Percentiles rank a stretch among this genome's conserved stretches.
These are phyloP conservation scores for Willisornis vidua DNA, from an alignment of 2,113 vertebrate species.

Conservation along the genomic window DNA sequence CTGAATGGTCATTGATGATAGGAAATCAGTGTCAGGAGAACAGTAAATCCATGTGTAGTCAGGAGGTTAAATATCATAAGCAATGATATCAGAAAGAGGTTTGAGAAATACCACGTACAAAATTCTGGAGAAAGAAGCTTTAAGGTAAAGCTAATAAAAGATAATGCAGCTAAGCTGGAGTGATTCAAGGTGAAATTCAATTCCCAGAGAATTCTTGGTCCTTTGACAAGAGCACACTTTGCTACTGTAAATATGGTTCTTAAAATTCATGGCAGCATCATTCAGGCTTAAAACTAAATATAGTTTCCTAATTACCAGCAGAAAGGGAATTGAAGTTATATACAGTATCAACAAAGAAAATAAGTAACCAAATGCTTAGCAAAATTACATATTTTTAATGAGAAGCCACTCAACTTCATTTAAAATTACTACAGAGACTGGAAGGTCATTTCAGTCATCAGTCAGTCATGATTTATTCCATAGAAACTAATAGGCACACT, in stretches of 20 bases:
- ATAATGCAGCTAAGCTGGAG: neutral
- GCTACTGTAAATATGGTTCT: neutral
- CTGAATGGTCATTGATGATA: neutral
- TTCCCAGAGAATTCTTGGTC: neutral
- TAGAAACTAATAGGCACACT: neutral
- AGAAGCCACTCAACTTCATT: neutral
- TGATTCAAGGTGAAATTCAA: neutral
- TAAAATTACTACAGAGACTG: neutral
- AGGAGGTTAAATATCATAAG: neutral
- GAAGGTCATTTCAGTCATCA: slow-evolving; percentile 9
- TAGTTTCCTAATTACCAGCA: neutral
- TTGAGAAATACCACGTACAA: neutral
- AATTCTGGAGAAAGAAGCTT: neutral
- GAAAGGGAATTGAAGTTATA: neutral
- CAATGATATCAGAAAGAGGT: neutral
- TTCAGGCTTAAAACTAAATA: neutral
- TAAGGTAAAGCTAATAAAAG: neutral
- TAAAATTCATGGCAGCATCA: neutral
- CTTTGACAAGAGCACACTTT: rapidly evolving
- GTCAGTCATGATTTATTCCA: slow-evolving; percentile 23
- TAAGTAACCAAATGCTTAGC: neutral
- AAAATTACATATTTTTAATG: neutral
- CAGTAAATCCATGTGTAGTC: neutral
- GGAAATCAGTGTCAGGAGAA: neutral
- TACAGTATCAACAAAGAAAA: neutral